phyloP scores from a whole-genome alignment of 2,797 vertebrate genomes.

The Falco columbarius region DNA sequence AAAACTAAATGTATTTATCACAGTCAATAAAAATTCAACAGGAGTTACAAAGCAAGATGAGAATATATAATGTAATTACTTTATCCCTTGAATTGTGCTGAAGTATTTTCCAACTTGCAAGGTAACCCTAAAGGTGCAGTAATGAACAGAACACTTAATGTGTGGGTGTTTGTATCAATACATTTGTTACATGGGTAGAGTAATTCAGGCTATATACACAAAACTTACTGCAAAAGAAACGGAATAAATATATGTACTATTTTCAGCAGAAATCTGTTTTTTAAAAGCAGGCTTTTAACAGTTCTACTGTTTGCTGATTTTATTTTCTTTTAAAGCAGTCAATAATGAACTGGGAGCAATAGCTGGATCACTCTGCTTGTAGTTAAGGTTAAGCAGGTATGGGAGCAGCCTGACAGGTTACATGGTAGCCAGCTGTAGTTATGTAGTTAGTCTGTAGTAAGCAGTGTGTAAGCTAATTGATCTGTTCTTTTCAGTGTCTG shows the following conservation, averaged over 20 bases:
- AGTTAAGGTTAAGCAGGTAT: accelerated
- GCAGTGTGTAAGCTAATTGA: neutral
- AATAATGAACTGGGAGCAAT: neutral
- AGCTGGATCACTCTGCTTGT: neutral
- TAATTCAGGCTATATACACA: neutral
- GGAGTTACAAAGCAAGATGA: neutral
- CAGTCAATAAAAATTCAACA: neutral
- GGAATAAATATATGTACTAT: neutral
- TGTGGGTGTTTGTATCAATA: neutral
- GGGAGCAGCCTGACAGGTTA: neutral
- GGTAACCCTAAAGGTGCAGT: neutral
- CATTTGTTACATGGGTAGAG: neutral
- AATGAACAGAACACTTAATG: neutral
- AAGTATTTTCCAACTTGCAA: neutral
- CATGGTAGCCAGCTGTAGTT: accelerated
- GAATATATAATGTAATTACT: neutral
- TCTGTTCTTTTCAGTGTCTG: neutral
- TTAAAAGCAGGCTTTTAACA: neutral
- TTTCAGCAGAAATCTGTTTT: neutral
- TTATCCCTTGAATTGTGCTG: neutral
- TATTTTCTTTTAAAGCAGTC: neutral
- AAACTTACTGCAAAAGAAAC: neutral
- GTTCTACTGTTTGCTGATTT: neutral
- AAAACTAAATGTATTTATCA: neutral
- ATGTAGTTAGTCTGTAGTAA: neutral